Base-by-base conservation (phyloP, 1,140 invertebrate genomes). In the Parasteatoda tepidariorum region DNA sequence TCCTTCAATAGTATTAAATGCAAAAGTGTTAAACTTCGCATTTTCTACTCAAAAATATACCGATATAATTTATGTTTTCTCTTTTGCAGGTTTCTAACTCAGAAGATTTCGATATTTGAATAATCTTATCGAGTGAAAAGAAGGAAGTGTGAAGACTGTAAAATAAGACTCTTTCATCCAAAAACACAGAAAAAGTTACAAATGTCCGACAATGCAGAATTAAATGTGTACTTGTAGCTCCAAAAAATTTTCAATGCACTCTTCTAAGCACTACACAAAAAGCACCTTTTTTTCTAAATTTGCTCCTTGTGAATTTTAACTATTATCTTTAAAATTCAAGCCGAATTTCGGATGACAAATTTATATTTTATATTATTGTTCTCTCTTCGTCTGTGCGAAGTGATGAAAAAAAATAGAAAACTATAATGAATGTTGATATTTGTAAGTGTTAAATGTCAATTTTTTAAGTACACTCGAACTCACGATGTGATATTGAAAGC, bases 161-260 rank as follows among this genome's bases (percentile, higher is more conserved):
- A 62, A 78, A 78, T n/a, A 78, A 66, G 62, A 78, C 74, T 66
- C 41, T 78, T 66, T 66, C 62, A 78, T 78, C 41, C 62, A 66
- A 66, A 33, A 15, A 15, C 57, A 61, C 61, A 75, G 62, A 34
- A 74, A 28, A 74, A 33, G 38, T 48, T 54, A 78, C 62, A 78
- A 78, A 78, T 78, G 66, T 62, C 74, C 41, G 74, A 78, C 74
- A 78, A 78, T 78, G 59, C 74, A 78, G 74, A 62, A 78, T 78
- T 78, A 38, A 78, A 78, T 78, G 59, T 78, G 59, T 78, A 66
- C 30, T 66, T 66, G 74, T 78, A 78, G 74, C 59, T 78, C 59
- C 55, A 38, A 57, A 66, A 78, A 64, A 48, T 64, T 75, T 28
- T 66, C 41, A 30, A 54, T 57, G 54, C 71, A 74, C 71, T 33